Base-by-base conservation (phyloP, 2,113 vertebrate species). In the Thinocorus orbignyianus region DNA sequence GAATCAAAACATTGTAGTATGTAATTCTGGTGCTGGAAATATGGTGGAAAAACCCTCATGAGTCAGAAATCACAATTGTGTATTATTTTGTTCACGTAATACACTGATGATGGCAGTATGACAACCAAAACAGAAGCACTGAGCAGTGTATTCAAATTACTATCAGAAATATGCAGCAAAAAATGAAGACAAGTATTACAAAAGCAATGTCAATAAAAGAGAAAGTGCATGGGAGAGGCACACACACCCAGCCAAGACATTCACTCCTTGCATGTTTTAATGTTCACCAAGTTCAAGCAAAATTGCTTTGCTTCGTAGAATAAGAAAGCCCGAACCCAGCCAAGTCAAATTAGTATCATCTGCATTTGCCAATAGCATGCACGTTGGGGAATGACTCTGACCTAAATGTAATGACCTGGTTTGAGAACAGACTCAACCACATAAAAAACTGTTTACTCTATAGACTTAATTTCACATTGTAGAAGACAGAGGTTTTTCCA, bases 361-460 rank as follows among this genome's bases (percentile, higher is more conserved):
- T 55, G 30, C 44, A 16, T 70, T 88, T 91, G 65, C 92, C 92
- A 93, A 20, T 2, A 69, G 10, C 5, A 6, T 28, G 60, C 60
- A 44, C 6, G 0, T 61, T 70, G n/a, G 80, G 87, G 90, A 91
- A 78, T 52, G 90, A n/a, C 83, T 81, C 64, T 88, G 80, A 86
- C 91, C 90, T 88, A 65, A 86, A 94, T 86, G 87, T 30, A 79
- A 58, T 66, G 87, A 86, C 80, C 93, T 70, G 87, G 70, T 93
- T 86, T 82, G 87, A 74, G 84, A 91, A 57, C 51, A 78, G 41
- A 57, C 87, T 78, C 90, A 37, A 37, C 49, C 65, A 54, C 70
- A n/a, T 30, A 23, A 88, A 71, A 60, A 44, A 64, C 16, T 20
- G 48, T 71, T 86, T 37, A 17, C 66, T 79, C 55, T 62, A 13